A percentile compares a stretch with the other conserved stretches of the same genome.
phyloP scores from a whole-genome alignment of 2,113 vertebrate species.

The Sterna hirundo region DNA sequence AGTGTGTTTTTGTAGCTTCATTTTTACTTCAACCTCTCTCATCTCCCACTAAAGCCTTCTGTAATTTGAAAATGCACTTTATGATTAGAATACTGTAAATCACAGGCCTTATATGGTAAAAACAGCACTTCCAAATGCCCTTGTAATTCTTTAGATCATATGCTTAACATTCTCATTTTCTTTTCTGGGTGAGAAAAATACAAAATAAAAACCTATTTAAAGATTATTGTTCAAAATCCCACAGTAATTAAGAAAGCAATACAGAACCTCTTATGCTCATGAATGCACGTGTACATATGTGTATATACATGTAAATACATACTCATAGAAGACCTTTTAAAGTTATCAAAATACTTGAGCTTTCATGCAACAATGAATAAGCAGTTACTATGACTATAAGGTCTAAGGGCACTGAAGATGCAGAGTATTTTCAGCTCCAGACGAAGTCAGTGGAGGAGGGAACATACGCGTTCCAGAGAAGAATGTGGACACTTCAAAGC shows the following conservation, averaged over 20 bases:
- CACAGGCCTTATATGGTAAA: neutral
- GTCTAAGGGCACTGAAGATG: neutral
- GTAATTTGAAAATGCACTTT: conserved; percentile 23
- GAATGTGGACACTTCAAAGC: neutral
- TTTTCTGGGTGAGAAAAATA: neutral
- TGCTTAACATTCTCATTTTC: neutral
- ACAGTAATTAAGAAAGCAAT: neutral
- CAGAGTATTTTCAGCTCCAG: neutral
- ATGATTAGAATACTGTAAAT: neutral
- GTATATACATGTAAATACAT: neutral
- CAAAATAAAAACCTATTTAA: neutral
- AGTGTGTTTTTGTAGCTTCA: neutral
- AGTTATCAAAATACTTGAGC: neutral
- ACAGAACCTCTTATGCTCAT: neutral
- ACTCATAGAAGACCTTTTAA: neutral
- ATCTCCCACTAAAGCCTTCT: neutral
- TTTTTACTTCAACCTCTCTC: conserved; percentile 7
- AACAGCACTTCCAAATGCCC: neutral
- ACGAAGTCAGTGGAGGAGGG: neutral
- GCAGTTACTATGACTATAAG: neutral
- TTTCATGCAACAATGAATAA: neutral
- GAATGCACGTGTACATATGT: neutral
- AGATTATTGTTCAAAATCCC: neutral
- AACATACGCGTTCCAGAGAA: neutral
- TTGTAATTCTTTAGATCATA: neutral